Percentiles rank a stretch among this genome's conserved stretches.
These are phyloP conservation scores for Harpagifer antarcticus DNA, from an alignment of 2,797 vertebrate species.

Conservation along the genomic window DNA sequence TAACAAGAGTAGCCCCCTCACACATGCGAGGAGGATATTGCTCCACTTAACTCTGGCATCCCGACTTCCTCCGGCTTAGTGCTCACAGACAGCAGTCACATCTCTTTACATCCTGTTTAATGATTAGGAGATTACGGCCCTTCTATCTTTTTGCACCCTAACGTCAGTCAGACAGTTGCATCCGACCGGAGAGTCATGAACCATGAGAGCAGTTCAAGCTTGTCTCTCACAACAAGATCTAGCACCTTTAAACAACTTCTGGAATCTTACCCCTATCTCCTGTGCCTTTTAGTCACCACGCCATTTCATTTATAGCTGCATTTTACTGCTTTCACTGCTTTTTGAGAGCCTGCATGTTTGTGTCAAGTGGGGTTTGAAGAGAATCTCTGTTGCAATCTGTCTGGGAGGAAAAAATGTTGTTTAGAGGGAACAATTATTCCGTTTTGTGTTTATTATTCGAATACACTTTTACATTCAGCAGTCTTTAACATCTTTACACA, in stretches of 20 bases:
- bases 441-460: background rate
- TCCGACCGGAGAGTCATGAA: slow-evolving; percentile 29
- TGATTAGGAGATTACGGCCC: slow-evolving; percentile 59
- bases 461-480: background rate
- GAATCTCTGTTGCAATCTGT: slow-evolving; percentile 11
- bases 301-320: slow-evolving; percentile 15
- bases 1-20: slow-evolving; percentile 51
- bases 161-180: slow-evolving; percentile 60
- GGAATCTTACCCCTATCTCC: slow-evolving; percentile 8
- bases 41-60: slow-evolving; percentile 64
- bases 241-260: slow-evolving; percentile 43
- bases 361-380: slow-evolving; percentile 26
- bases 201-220: slow-evolving; percentile 44
- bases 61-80: slow-evolving; percentile 58
- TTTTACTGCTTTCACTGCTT: slow-evolving; percentile 32
- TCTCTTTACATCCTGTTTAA: slow-evolving; percentile 69
- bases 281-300: slow-evolving; percentile 35
- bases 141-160: slow-evolving; percentile 56
- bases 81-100: slow-evolving; percentile 57
- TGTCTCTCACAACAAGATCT: slow-evolving; percentile 44
- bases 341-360: slow-evolving; percentile 25
- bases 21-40: slow-evolving; percentile 64
- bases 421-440: slow-evolving; percentile 1
- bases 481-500: background rate
- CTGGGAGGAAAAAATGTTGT: slow-evolving; percentile 10